Base-by-base conservation (phyloP, 2,888 invertebrate species). In the Cryptophagus acutangulus region DNA sequence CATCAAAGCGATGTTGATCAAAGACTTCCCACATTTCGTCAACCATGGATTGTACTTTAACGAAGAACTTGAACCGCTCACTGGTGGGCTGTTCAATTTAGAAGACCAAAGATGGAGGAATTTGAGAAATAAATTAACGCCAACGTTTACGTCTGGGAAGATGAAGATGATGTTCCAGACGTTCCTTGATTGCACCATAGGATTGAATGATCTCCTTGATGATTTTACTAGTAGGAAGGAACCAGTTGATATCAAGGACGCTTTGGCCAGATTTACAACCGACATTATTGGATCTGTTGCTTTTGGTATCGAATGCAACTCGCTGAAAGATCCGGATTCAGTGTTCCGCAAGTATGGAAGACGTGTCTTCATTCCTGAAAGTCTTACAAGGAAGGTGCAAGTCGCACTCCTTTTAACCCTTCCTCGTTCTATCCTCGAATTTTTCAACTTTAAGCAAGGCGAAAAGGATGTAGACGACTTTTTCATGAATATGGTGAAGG, bases 111-210 rank as follows among this genome's bases (percentile, higher is more conserved):
- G 71, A 17, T 84, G 84, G 83, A 78, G 73, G 53, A 69, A 66
- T 9, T 58, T 82, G 15, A 70, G 83, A 9, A 45, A 70, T 0
- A 79, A 80, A 50, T 61, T 83, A 52, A 73, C 81, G 1, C 78
- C 81, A 0, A 73, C 77, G 0, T 84, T 82, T 52, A 75, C 81
- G 0, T 72, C 79, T 0, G 79, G 77, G 3, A 82, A 81, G 59
- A 65, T 83, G 40, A 82, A 78, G 58, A 71, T 67, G 2, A 78
- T 82, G 76, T 80, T 77, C 51, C 70, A 70, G 0, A 71, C 76
- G 1, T 71, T 81, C 9, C 70, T 74, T 20, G 67, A 72, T 26
- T 74, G 40, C 26, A 29, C 41, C 1, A 17, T 12, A 1, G 40
- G 33, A 4, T 38, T 51, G 9, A 33, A 15, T 31, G 15, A 13